These are phyloP conservation scores for Alces alces DNA, from an alignment of 2,113 vertebrate genomes.

Conservation along the genomic window DNA sequence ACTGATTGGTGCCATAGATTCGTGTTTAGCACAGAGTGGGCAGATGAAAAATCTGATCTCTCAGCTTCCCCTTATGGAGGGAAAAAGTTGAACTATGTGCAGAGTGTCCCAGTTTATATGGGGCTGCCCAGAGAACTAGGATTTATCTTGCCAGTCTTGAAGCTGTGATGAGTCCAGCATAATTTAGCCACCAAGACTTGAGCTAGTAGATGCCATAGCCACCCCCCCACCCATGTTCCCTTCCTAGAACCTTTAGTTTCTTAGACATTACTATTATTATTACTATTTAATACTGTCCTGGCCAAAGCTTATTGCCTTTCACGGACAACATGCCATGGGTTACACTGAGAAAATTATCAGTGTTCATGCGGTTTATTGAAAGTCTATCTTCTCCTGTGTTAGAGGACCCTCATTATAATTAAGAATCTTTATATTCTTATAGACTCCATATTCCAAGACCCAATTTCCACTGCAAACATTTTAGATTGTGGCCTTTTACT, in stretches of 20 bases:
- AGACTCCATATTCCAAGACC: background rate
- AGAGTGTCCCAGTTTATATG: background rate
- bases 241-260: background rate
- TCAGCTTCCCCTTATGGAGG: background rate
- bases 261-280: background rate
- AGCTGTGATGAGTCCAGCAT: background rate
- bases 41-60: background rate
- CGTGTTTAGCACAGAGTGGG: background rate
- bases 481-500: background rate
- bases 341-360: background rate
- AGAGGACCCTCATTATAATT: background rate
- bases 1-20: background rate
- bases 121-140: background rate
- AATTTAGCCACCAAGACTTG: background rate
- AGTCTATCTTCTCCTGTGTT: background rate
- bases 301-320: background rate
- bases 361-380: background rate
- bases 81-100: background rate
- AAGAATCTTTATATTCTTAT: background rate
- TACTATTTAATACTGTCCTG: background rate
- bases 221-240: background rate
- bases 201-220: background rate
- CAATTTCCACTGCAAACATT: background rate
- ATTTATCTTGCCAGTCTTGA: background rate
- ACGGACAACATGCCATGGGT: background rate